These are phyloP conservation scores for Vidua macroura DNA, from an alignment of 2,113 vertebrate genomes.

Conservation along the genomic window DNA sequence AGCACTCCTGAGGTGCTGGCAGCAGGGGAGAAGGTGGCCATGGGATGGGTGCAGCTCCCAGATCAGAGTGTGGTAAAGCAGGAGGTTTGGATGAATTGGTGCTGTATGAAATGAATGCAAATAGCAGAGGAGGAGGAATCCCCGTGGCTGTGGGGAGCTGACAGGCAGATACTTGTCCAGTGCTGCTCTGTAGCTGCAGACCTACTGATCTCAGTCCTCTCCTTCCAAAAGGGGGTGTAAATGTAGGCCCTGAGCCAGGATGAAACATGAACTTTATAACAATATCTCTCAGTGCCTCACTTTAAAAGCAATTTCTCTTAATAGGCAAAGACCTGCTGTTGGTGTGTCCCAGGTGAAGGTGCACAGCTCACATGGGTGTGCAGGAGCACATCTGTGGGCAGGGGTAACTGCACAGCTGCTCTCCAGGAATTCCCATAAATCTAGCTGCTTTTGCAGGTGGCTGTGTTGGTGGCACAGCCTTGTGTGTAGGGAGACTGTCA, in stretches of 20 bases:
- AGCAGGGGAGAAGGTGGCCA: background rate
- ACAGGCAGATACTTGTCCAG: background rate
- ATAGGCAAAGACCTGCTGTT: rapidly evolving
- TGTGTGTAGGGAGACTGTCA: rapidly evolving
- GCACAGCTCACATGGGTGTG: background rate
- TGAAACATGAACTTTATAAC: background rate
- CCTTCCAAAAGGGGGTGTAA: background rate
- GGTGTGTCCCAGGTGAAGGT: background rate
- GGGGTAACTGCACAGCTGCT: background rate
- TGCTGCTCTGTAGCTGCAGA: background rate
- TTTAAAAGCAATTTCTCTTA: background rate
- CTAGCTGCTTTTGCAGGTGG: background rate
- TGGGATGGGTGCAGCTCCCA: background rate
- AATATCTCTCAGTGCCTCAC: background rate
- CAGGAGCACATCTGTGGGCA: background rate
- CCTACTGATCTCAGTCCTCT: background rate
- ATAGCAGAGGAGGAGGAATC: background rate
- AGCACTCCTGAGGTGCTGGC: background rate
- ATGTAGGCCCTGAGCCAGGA: background rate
- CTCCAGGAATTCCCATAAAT: background rate
- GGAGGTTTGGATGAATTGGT: background rate
- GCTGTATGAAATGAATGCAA: background rate
- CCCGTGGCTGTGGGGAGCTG: background rate
- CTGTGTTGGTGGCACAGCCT: background rate
- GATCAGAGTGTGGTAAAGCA: background rate